Conservation (phyloP, 35 echinoderm and acorn worm genomes). For the Stichopus chloronotus region DNA sequence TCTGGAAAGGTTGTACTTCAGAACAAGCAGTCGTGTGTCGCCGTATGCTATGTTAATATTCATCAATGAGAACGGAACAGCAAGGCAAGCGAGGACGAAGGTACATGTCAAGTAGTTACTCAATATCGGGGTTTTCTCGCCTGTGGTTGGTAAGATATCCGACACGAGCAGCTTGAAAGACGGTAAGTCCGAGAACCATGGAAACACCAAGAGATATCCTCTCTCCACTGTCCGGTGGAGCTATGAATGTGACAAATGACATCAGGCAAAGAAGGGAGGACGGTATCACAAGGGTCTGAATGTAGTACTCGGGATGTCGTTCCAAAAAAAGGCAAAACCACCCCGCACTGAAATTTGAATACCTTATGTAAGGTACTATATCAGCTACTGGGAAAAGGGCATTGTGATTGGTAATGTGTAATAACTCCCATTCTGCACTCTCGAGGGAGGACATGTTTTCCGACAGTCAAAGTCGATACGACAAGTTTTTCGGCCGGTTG, state of each 20-base stretch:
- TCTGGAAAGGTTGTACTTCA: not conserved
- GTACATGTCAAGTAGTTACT: not conserved
- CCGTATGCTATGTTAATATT: conserved; percentile 27
- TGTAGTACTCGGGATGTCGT: not conserved
- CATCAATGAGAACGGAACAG: conserved; percentile 14
- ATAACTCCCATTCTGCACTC: not conserved
- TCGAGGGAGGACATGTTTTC: not conserved
- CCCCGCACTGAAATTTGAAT: not conserved
- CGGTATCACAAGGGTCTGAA: not conserved
- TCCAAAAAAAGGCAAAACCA: not conserved
- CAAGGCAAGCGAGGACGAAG: not conserved
- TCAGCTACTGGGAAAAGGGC: not conserved
- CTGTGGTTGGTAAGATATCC: conserved; percentile 14
- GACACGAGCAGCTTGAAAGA: conserved; percentile 34
- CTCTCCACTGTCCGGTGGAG: conserved; percentile 43
- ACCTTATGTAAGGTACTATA: not conserved
- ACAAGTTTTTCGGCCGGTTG: not conserved
- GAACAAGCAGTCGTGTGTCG: not conserved
- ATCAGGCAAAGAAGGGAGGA: conserved; percentile 6
- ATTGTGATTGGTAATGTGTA: not conserved
- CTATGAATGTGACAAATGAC: not conserved
- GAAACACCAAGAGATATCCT: conserved; percentile 13
- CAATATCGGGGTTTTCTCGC: not conserved
- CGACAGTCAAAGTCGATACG: no score
- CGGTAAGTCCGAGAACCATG: conserved; percentile 30